A percentile compares a stretch with the other conserved stretches of the same genome.
phyloP scores from a whole-genome alignment of 2,113 vertebrate genomes.

The Montifringilla adamsi region DNA sequence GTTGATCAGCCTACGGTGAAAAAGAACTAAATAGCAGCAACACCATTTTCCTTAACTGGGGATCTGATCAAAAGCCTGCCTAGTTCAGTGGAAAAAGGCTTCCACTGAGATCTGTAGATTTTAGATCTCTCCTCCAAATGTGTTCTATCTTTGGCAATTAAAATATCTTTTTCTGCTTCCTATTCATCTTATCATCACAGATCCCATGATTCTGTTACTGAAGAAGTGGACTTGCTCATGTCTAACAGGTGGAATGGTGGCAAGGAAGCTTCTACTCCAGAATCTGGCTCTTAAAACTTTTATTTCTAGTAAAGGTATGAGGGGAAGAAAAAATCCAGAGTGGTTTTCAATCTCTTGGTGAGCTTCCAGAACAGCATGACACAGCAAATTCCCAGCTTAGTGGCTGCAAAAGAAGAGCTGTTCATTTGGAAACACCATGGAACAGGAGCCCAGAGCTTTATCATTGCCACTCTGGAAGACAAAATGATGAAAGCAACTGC shows the following conservation, averaged over 20 bases:
- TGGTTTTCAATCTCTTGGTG: neutral
- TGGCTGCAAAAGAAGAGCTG: neutral
- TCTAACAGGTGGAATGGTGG: neutral
- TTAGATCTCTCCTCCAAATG: neutral
- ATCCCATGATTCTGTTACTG: fast-evolving
- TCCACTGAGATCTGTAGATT: neutral
- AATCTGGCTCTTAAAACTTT: neutral
- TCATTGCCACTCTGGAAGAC: neutral
- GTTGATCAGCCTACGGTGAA: fast-evolving
- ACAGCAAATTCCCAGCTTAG: neutral
- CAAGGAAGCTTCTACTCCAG: neutral
- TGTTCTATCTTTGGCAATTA: neutral
- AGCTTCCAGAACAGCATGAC: constrained; percentile 13
- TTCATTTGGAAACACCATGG: neutral
- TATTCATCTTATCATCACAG: neutral
- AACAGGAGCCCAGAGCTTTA: neutral
- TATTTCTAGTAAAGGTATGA: neutral
- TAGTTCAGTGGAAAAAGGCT: neutral
- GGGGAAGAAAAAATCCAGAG: neutral
- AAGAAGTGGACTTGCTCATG: neutral
- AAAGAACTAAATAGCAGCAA: neutral
- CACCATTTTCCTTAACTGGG: neutral
- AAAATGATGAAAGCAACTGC: neutral
- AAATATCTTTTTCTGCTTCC: neutral
- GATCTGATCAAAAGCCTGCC: neutral